These are phyloP conservation scores for Epistrophe eligans DNA, from an alignment of 2,888 invertebrate species.

Conservation along the genomic window DNA sequence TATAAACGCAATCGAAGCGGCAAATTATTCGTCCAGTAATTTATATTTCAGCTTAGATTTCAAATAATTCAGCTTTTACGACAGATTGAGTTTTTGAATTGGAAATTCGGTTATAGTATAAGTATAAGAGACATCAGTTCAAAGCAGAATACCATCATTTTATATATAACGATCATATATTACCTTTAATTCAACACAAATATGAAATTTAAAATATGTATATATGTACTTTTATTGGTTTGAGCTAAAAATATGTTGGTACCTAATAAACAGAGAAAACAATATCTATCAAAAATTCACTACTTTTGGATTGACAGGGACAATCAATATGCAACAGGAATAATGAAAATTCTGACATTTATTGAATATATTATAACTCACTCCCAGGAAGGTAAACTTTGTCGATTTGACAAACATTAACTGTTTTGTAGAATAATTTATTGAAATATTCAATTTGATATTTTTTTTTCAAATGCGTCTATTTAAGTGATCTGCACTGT, in stretches of 20 bases:
- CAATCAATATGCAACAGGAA: no score
- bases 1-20: constrained; percentile 72
- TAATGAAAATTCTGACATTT: no score
- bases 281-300: no score
- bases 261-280: no score
- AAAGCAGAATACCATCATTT: background rate
- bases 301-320: no score
- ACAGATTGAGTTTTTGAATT: constrained; percentile 67
- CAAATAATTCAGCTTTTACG: constrained; percentile 73
- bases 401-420: no score
- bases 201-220: background rate
- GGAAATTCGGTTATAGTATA: background rate
- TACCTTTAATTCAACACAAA: background rate
- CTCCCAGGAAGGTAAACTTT: no score
- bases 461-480: background rate
- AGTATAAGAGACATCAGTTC: constrained; percentile 10
- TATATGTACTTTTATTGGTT: no score
- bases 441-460: no score
- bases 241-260: no score
- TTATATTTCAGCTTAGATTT: constrained; percentile 69
- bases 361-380: no score
- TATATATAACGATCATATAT: background rate
- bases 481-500: background rate
- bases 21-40: constrained; percentile 72
- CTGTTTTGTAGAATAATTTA: no score